Percentiles rank a stretch among this genome's conserved stretches.
Evolutionary conservation across 2,797 vertebrate genomes (phyloP).

Genomic region (Aplochiton taeniatus): DNA sequence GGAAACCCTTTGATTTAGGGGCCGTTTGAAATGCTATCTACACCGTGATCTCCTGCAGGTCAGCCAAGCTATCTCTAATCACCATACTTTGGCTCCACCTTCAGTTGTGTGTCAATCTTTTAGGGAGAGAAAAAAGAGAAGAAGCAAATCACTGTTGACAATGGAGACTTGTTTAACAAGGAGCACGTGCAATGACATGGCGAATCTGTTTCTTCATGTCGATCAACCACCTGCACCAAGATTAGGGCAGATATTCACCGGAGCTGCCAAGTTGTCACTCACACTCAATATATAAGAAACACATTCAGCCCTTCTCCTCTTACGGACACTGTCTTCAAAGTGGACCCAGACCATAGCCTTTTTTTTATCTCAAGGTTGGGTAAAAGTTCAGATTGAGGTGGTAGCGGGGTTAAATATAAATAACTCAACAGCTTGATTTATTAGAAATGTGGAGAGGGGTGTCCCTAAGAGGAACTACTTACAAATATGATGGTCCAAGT

Average conservation of each 20-base stretch:
- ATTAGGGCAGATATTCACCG: slow-evolving; percentile 77
- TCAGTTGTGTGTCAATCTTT: slow-evolving; percentile 60
- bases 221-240: slow-evolving; percentile 75
- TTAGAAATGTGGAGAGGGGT: too few relatives aligned
- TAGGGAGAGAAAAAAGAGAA: slow-evolving; percentile 20
- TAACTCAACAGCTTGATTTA: too few relatives aligned
- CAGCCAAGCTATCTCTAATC: slow-evolving; percentile 78
- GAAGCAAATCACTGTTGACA: slow-evolving; percentile 48
- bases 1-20: slow-evolving; percentile 79
- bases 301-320: slow-evolving; percentile 60
- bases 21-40: slow-evolving; percentile 83
- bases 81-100: slow-evolving; percentile 67
- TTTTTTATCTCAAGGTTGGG: too few relatives aligned
- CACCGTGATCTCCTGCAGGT: slow-evolving; percentile 75
- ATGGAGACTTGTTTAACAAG: slow-evolving; percentile 77
- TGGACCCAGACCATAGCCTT: slow-evolving; percentile 19
- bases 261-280: slow-evolving; percentile 76
- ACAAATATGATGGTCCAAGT: too few relatives aligned
- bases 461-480: too few relatives aligned
- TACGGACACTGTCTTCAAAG: slow-evolving; percentile 40
- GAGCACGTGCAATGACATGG: slow-evolving; percentile 77
- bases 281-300: slow-evolving; percentile 47
- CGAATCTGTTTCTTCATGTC: slow-evolving; percentile 62
- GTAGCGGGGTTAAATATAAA: too few relatives aligned
- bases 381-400: too few relatives aligned